A percentile compares a stretch with the other conserved stretches of the same genome.
These are phyloP conservation scores for Chaetops frenatus DNA, from an alignment of 2,113 vertebrate species.

Conservation along the genomic window DNA sequence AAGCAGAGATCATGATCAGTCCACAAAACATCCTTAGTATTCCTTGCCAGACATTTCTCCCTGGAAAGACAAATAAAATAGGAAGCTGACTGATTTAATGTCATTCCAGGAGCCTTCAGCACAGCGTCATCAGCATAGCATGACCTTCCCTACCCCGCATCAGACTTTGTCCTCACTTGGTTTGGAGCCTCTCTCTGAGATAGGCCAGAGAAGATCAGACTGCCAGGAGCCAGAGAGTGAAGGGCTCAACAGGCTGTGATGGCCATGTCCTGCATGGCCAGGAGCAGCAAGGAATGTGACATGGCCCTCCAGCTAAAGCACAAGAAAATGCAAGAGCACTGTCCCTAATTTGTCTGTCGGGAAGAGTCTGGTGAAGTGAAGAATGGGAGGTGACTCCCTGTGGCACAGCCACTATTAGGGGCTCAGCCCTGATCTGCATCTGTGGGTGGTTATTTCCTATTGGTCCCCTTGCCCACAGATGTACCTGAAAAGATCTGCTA, in stretches of 20 bases:
- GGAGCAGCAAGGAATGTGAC: neutral
- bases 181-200: neutral
- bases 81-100: neutral
- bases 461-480: neutral
- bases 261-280: neutral
- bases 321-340: neutral
- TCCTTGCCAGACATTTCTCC: neutral
- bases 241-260: neutral
- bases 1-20: neutral
- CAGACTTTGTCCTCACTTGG: neutral
- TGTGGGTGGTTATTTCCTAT: neutral
- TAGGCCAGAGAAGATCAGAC: neutral
- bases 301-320: neutral
- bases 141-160: neutral
- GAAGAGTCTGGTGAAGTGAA: neutral
- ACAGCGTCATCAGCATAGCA: accelerated
- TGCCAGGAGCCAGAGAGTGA: neutral
- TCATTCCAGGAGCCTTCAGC: neutral
- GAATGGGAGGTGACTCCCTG: neutral
- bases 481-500: neutral
- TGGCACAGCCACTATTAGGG: neutral
- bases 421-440: neutral
- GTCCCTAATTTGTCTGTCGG: neutral
- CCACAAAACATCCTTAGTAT: neutral
- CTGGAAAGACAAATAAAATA: neutral